Conservation (phyloP, 2,797 vertebrate species). For the Bothrops alternatus region DNA sequence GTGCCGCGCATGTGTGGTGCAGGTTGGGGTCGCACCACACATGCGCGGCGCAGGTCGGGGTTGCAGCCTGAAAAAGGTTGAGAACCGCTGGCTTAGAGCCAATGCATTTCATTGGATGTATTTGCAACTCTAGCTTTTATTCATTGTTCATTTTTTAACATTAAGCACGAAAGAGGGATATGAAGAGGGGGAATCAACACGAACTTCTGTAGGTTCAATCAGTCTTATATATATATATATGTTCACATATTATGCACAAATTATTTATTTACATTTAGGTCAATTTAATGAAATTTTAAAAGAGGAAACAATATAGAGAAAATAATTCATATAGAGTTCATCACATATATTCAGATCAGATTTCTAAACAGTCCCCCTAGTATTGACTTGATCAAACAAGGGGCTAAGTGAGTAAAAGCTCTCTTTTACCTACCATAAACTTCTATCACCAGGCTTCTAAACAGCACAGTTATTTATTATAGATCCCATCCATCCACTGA, state of each 20-base stretch:
- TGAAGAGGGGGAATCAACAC: background rate
- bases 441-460: constrained; percentile 54
- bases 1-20: no score
- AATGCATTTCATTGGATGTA: background rate
- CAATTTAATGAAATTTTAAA: background rate
- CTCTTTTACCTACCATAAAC: constrained; percentile 53
- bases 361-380: constrained; percentile 39
- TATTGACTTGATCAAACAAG: constrained; percentile 47
- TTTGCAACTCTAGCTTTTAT: background rate
- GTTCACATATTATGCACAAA: background rate
- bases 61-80: no score
- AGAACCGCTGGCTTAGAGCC: background rate
- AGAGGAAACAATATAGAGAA: background rate
- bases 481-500: constrained; percentile 56
- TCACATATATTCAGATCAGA: constrained; percentile 47
- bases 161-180: background rate
- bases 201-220: background rate
- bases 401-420: constrained; percentile 63
- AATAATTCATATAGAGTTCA: background rate
- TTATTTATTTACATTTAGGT: background rate
- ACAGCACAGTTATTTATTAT: constrained; percentile 36
- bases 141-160: background rate
- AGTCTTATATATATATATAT: background rate
- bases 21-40: no score
- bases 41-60: no score